Percentiles rank a stretch among this genome's conserved stretches.
Conservation (phyloP, 2,797 vertebrate species). For the Synaphobranchus kaupii region DNA sequence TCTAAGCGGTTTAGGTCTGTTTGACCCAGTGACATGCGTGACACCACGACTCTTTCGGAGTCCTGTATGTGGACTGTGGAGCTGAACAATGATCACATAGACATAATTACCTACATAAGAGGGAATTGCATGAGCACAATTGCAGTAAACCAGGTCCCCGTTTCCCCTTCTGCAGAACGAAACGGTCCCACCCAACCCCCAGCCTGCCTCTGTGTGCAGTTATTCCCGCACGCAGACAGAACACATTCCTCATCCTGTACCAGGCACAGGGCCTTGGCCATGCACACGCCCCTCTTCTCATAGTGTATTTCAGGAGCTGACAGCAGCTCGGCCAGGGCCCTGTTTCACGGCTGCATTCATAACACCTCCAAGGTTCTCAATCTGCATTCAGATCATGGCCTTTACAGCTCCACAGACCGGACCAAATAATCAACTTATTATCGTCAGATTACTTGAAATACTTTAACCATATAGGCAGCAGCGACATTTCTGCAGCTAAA, state of each 20-base stretch:
- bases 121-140: background rate
- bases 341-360: background rate
- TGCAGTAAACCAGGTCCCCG: background rate
- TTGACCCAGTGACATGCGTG: background rate
- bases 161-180: background rate
- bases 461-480: background rate
- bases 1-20: background rate
- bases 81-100: background rate
- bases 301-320: background rate
- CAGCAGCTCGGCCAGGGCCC: background rate
- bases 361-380: background rate
- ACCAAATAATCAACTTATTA: background rate
- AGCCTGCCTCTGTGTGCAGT: background rate
- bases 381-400: background rate
- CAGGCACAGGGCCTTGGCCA: background rate
- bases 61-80: background rate
- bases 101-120: background rate
- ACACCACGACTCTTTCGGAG: background rate
- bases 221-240: background rate
- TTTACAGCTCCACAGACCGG: background rate
- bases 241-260: background rate
- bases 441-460: background rate
- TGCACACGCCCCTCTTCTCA: background rate
- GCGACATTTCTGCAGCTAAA: background rate
- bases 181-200: background rate